phyloP scores from a whole-genome alignment of 1,140 invertebrate species.

The Eciton burchellii region DNA sequence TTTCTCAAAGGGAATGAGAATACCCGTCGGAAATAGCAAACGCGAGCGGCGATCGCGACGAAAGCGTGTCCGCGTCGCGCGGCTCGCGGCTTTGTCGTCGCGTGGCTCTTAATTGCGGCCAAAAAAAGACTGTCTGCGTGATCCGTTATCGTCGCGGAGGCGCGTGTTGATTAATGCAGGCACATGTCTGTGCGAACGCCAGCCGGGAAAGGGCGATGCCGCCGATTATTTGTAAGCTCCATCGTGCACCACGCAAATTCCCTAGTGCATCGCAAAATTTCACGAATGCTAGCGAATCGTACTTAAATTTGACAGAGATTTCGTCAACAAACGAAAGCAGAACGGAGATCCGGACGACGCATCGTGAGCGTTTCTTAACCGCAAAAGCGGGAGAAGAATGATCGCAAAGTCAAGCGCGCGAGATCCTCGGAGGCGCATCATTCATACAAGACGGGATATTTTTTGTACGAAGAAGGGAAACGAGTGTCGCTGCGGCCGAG shows the following conservation, averaged over 20 bases:
- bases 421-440: not conserved
- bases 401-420: conserved; percentile 20
- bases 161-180: conserved; percentile 47
- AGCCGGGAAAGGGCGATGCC: not conserved
- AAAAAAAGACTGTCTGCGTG: conserved; percentile 34
- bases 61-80: conserved; percentile 31
- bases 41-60: conserved; percentile 40
- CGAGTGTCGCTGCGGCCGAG: conserved; percentile 19
- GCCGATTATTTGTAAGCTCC: not conserved
- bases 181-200: conserved; percentile 26
- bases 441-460: conserved; percentile 30
- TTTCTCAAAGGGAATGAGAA: conserved; percentile 72
- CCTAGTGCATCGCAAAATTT: too few species aligned
- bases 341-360: not conserved
- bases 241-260: not conserved
- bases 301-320: not conserved
- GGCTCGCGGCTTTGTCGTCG: not conserved
- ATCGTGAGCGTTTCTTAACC: not conserved
- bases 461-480: conserved; percentile 28
- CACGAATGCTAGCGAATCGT: not conserved
- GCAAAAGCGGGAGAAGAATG: not conserved
- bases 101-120: conserved; percentile 51
- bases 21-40: conserved; percentile 46
- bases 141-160: conserved; percentile 50
- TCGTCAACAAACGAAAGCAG: not conserved